Base-by-base conservation (phyloP, 2,797 vertebrate species). In the Vultur gryphus region DNA sequence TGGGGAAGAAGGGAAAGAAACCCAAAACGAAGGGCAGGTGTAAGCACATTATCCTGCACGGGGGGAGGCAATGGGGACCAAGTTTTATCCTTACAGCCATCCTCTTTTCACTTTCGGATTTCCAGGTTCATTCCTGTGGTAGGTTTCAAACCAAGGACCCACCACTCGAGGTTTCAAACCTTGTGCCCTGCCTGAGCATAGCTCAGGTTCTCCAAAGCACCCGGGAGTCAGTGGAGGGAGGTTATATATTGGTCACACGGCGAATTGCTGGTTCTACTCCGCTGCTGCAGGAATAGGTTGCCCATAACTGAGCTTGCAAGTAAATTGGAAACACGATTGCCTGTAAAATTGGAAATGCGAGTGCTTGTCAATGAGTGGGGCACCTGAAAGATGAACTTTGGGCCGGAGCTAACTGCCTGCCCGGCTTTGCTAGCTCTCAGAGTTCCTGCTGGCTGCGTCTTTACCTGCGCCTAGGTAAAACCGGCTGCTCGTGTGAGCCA, bases 241-340 rank as follows among this genome's bases (percentile, higher is more conserved):
- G 24, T 51, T 39, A 49, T 24, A 3, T 7, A 24, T 13, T 33
- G 43, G 31, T 49, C 77, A 31, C 39, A 19, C 65, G 33, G 58
- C 2, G 2, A 54, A 57, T n/a, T 0, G 1, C 44, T 26, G 41
- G 5, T 79, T 59, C 59, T 9, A 1, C 49, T 64, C 16, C 2
- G 0, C 26, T 51, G 57, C 91, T n/a, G 54, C 54, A 48, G 67
- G 62, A 72, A 16, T 11, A 51, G 33, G 7, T 33, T 78, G 35
- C 31, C 48, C 44, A 28, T 43, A 67, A 24, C 18, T 28, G 57
- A 93, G 29, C 41, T 54, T 61, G n/a, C 49, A 21, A 71, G 44
- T 15, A 51, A 84, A 71, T 17, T 39, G 31, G 54, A 55, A 91
- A 37, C 7, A 19, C 3, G 4, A 10, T 18, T 75, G 62, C 54